These are phyloP conservation scores for Platysternon megacephalum DNA, from an alignment of 2,113 vertebrate genomes.

Conservation along the genomic window DNA sequence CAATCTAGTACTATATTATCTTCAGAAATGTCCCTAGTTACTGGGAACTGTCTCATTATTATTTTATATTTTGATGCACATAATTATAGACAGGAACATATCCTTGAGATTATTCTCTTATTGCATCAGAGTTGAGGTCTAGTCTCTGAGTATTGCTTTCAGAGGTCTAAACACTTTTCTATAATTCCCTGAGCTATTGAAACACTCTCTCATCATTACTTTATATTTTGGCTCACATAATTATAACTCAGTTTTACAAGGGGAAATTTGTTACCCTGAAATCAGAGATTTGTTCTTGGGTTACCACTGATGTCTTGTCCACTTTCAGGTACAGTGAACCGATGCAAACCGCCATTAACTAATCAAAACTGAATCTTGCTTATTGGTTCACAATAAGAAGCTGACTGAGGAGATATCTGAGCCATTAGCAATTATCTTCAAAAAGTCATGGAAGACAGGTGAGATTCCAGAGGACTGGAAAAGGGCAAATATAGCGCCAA, in stretches of 20 bases:
- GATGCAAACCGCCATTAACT: not conserved
- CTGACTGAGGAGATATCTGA: too few species aligned
- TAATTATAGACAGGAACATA: not conserved
- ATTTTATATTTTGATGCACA: constrained; percentile 30
- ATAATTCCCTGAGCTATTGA: not conserved
- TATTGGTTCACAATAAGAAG: not conserved
- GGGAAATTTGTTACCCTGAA: not conserved
- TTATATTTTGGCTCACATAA: not conserved
- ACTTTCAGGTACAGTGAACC: not conserved
- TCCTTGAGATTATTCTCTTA: constrained; percentile 16
- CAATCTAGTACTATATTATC: not conserved
- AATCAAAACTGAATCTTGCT: not conserved
- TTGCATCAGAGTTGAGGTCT: not conserved
- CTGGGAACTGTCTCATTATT: constrained; percentile 3
- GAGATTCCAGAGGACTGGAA: too few species aligned
- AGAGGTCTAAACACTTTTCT: constrained; percentile 5
- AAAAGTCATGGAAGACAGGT: too few species aligned
- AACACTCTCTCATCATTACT: not conserved
- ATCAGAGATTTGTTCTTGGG: constrained; percentile 18
- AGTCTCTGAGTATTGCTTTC: not conserved
- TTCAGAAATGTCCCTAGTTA: constrained; percentile 23
- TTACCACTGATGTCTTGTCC: not conserved
- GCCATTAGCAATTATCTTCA: too few species aligned
- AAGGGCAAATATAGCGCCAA: too few species aligned
- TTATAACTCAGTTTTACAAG: not conserved